Evolutionary conservation across 2,113 vertebrate species (phyloP), one percentile per base, ranked within the genome.

Genomic region (Forbesichthys papilliferus): DNA sequence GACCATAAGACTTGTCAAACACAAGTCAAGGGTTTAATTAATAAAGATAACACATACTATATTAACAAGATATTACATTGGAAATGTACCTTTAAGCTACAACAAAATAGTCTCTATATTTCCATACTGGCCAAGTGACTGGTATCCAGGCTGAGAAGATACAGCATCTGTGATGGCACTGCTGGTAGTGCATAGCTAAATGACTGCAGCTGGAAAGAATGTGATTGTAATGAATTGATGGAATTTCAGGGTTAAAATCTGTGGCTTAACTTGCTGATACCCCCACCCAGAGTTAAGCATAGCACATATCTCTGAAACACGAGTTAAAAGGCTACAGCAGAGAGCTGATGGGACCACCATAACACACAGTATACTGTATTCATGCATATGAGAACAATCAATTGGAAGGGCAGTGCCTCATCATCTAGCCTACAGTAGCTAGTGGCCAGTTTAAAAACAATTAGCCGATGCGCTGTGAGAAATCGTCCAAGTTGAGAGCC

Each of bases 221-320:
- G 65, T 77, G 86, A 85, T 85, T 78, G 78, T 77, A 70, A 77
- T 18, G 75, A 88, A 87, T 73, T 73, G 86, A 71, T 80, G 82
- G 82, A 89, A 84, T 83, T 77, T 78, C 47, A 79, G 73, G 81
- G 87, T 88, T 88, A 82, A 88, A 82, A 82, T 81, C 87, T 83
- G 65, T 12, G 76, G 81, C 83, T 91, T 89, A 90, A 87, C 80
- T 86, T 78, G 84, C 64, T 85, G 81, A 87, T 87, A 85, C 84
- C 67, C 61, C 73, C 14, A 11, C 20, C 80, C 89, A 89, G 86
- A 92, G 90, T 87, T 86, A 88, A 79, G 81, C 64, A 77, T 82
- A 77, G 70, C 75, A 61, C 58, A 42, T 54, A 48, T 36, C n/a
- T 1, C 47, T 11, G 72, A 66, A 61, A 69, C 69, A 58, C 48